Evolutionary conservation across 2,888 invertebrate genomes (phyloP), one percentile per base, ranked within the genome.

Genomic region (Temnothorax ravouxi): DNA sequence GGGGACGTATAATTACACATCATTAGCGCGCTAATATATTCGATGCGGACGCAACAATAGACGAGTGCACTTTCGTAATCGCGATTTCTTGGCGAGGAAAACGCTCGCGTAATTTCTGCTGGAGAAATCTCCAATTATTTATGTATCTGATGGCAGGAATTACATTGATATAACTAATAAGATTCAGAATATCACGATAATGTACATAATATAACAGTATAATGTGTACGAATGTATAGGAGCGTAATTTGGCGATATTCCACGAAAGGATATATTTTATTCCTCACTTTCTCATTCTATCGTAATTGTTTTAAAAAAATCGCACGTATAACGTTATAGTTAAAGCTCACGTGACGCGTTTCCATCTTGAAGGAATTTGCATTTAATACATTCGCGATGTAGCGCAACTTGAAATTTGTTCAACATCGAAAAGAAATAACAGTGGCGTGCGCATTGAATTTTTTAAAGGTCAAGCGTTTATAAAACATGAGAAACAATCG

Each of bases 1-100:
- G n/a, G 15, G 15, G 44, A 34, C 44, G 71, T 79, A 71, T 79
- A 79, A 79, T 79, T 79, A 79, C 21, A 47, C 56, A n/a, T 71
- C 34, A 71, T 79, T 79, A 79, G 21, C 29, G 71, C 18, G n/a
- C 72, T 59, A 47, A 47, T 72, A 59, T 50, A 72, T 54, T 67
- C 41, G 29, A 47, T 11, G 47, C 18, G 38, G 18, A 18, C 38
- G 79, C 59, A 47, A 77, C 77, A 77, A 77, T 77, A 13, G 59
- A 59, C 59, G 47, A 72, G 38, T 34, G 72, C 47, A 25, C 59
- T 79, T 71, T 79, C 47, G 47, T 13, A 71, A 79, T 56, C 77
- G 56, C 54, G 44, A 54, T 69, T 69, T 79, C 56, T 21, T 47
- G 56, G 72, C 50, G 59, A 41, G 52, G 52, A 62, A 76, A 76